Evolutionary conservation across 2,888 invertebrate genomes (phyloP), one percentile per base, ranked within the genome.

Genomic region (Timema cristinae): DNA sequence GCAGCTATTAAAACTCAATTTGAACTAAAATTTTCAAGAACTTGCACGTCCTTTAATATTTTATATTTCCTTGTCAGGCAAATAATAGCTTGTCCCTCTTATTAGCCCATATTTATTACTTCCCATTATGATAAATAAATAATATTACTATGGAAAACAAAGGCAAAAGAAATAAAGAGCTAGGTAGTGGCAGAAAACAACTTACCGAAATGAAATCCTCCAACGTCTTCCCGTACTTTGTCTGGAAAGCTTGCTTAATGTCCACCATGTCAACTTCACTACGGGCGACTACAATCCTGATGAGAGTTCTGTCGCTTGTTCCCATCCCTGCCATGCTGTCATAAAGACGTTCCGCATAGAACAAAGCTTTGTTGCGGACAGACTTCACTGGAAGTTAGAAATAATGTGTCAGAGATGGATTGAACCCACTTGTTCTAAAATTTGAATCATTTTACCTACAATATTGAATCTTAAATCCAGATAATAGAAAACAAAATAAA

Each of bases 251-350:
- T 75, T 87, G 86, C 77, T 93, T 92, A 78, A 96, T 93, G 78
- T 94, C 93, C 0, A 87, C 90, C 86, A 96, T 88, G 81, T 96
- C 96, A 72, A 94, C 86, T 86, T 95, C 93, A 79, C 88, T 88
- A 77, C 95, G 88, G 1, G 94, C 92, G 67, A 94, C 91, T 78
- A 95, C 87, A 72, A 96, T 84, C 79, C 96, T 90, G 77, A 96
- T 95, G 76, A 97, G 85, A 77, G 92, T 91, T 68, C 88, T 86
- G 81, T 97, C 96, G 79, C 94, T 91, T 6, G 96, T 97, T 73
- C 97, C 97, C 75, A 92, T 82, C 6, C 97, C 96, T 80, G 91
- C 92, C 94, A 97, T 94, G 70, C 93, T 90, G 80, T 92, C 90
- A 83, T 95, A 90, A 70, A 97, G 85, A 63, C 91, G 89, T 79